Evolutionary conservation across 2,888 invertebrate genomes (phyloP).

Genomic region (Troglohyphantes excavatus): DNA sequence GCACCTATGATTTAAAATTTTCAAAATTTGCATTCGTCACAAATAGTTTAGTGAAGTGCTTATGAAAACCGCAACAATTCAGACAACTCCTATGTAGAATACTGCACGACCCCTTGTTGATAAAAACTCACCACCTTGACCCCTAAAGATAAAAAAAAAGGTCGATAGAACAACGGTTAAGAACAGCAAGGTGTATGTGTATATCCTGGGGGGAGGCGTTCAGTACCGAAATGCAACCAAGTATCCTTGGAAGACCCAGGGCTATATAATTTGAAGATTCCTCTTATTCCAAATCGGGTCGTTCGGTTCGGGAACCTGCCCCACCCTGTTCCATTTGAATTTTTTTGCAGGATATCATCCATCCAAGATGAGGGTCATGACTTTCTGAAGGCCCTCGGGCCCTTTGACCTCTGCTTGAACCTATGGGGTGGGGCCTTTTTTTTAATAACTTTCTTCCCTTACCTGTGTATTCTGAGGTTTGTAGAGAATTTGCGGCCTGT

Average conservation of each 20-base stretch:
- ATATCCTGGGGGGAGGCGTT: conserved; percentile 60
- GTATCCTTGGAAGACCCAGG: conserved; percentile 50
- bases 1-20: too few species aligned
- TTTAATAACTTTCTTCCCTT: conserved; percentile 43
- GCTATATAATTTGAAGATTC: conserved; percentile 68
- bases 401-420: conserved; percentile 46
- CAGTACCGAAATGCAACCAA: conserved; percentile 60
- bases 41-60: not conserved
- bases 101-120: conserved; percentile 1
- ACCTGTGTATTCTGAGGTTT: not conserved
- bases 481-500: not conserved
- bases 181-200: conserved; percentile 44
- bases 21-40: too few species aligned
- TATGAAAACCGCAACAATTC: not conserved
- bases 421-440: conserved; percentile 46
- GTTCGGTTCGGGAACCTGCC: conserved; percentile 48
- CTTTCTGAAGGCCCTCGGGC: conserved; percentile 46
- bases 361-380: conserved; percentile 58
- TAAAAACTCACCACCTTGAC: conserved; percentile 63
- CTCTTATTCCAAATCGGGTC: conserved; percentile 34
- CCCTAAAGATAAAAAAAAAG: conserved; percentile 33
- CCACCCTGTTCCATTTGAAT: conserved; percentile 77
- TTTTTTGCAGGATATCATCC: conserved; percentile 73
- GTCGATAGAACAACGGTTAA: conserved; percentile 38
- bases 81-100: not conserved